Conservation (phyloP, 2,797 vertebrate genomes). For the Halcyon chelicuti region DNA sequence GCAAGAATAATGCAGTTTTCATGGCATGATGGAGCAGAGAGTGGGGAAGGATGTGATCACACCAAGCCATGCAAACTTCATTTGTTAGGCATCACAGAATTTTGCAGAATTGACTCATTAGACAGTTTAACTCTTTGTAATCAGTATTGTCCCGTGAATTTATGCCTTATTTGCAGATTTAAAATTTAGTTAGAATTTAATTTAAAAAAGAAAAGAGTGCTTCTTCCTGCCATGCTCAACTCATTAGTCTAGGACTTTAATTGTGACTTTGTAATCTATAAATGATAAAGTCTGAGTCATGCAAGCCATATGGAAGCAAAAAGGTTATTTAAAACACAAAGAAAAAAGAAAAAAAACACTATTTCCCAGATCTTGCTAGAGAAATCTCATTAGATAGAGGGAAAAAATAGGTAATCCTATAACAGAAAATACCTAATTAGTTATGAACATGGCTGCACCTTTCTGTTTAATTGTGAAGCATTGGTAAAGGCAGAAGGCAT, state of each 20-base stretch:
- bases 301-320: not conserved
- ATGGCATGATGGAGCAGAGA: not conserved
- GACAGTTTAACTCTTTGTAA: not conserved
- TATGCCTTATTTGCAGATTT: not conserved
- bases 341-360: not conserved
- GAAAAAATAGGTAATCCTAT: not conserved
- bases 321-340: not conserved
- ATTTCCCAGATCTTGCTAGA: not conserved
- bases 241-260: not conserved
- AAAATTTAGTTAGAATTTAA: not conserved
- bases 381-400: not conserved
- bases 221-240: not conserved
- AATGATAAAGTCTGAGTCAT: not conserved
- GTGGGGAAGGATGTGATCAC: not conserved
- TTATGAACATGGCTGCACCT: not conserved
- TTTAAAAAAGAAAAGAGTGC: not conserved
- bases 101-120: not conserved
- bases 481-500: not conserved
- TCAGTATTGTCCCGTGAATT: not conserved
- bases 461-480: not conserved
- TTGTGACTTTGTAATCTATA: constrained; percentile 20
- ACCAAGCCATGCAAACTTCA: not conserved
- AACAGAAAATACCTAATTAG: not conserved
- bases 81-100: not conserved
- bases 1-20: not conserved